Evolutionary conservation across 1,140 invertebrate genomes (phyloP).

Genomic region (Drosophila santomea): DNA sequence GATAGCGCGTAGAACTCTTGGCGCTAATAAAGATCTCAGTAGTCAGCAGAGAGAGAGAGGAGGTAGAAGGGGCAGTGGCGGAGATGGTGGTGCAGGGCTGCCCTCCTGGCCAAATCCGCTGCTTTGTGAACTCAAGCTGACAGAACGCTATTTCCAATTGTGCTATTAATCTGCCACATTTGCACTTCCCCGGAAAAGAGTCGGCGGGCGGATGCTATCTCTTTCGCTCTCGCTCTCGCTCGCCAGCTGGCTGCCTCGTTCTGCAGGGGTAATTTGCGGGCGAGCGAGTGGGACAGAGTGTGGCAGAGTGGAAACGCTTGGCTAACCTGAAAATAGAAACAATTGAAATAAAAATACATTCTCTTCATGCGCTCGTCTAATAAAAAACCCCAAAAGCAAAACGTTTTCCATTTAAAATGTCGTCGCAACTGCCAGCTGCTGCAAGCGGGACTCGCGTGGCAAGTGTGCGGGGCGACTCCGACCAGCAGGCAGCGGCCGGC

Average conservation of each 20-base stretch:
- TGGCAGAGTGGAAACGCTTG: slow-evolving; percentile 40
- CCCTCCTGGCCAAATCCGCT: slow-evolving; percentile 8
- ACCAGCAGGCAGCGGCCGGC: slow-evolving; percentile 37
- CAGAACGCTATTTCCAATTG: slow-evolving; percentile 84
- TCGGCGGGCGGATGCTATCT: slow-evolving; percentile 1
- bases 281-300: slow-evolving; percentile 15
- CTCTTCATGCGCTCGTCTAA: slow-evolving; percentile 74
- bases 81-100: slow-evolving; percentile 29
- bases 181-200: slow-evolving; percentile 69
- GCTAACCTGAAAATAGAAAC: slow-evolving; percentile 79
- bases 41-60: neutral
- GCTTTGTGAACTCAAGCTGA: slow-evolving; percentile 74
- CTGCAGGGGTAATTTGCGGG: neutral
- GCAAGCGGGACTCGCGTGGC: neutral
- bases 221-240: slow-evolving; percentile 16
- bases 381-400: slow-evolving; percentile 84
- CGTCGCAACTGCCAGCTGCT: slow-evolving; percentile 61
- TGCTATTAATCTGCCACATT: slow-evolving; percentile 85
- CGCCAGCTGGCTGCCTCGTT: slow-evolving; percentile 8
- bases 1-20: slow-evolving; percentile 53
- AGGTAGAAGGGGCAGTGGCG: slow-evolving; percentile 29
- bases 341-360: slow-evolving; percentile 83
- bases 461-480: neutral
- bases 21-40: slow-evolving; percentile 72
- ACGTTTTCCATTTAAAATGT: slow-evolving; percentile 85